Conservation (phyloP, 2,888 invertebrate genomes). For the Microplitis deprimator region DNA sequence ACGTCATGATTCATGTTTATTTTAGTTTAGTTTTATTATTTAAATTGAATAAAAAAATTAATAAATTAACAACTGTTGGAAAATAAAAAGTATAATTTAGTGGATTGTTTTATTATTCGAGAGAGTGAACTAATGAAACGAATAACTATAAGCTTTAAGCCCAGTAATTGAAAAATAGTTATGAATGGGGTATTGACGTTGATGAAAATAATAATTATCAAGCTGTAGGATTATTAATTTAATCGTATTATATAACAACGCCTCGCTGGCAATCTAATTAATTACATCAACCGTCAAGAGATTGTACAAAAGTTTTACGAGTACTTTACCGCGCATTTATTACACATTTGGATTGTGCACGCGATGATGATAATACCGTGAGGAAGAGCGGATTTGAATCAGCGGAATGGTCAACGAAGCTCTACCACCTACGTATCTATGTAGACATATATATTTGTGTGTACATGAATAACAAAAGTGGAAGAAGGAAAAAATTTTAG, state of each 20-base stretch:
- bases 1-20: constrained; percentile 57
- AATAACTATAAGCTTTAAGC: too few species aligned
- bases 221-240: background rate
- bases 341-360: constrained; percentile 13
- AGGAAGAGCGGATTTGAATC: background rate
- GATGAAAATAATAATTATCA: background rate
- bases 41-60: constrained; percentile 39
- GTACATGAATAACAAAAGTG: background rate
- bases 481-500: background rate
- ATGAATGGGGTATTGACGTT: background rate
- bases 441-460: background rate
- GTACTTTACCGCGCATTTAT: constrained; percentile 1
- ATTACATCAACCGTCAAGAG: constrained; percentile 7
- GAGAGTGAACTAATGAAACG: too few species aligned
- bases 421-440: background rate
- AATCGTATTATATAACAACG: background rate
- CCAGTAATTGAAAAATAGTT: background rate
- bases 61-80: constrained; percentile 3
- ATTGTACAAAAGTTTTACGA: constrained; percentile 14
- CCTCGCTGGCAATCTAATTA: constrained; percentile 1
- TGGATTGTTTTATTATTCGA: too few species aligned
- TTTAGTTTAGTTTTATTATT: constrained; percentile 40
- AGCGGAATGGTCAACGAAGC: constrained; percentile 8
- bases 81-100: background rate
- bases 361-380: constrained; percentile 8